Evolutionary conservation across 2,888 invertebrate genomes (phyloP).

Genomic region (Eristalis intricaria): DNA sequence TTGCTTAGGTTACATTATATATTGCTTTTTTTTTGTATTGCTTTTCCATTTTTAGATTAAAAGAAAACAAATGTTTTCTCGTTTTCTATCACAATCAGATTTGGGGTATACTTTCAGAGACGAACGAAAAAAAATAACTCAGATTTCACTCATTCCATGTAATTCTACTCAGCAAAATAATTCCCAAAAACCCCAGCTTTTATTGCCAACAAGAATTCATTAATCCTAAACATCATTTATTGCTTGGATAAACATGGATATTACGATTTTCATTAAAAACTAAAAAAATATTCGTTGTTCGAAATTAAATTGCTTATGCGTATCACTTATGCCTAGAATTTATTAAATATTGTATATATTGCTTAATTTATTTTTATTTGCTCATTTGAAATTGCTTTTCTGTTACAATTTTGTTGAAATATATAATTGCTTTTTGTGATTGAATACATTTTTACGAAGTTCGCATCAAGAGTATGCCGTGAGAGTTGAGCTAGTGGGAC

Average conservation of each 20-base stretch:
- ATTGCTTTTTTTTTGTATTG: constrained; percentile 34
- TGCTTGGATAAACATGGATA: constrained; percentile 32
- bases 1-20: constrained; percentile 35
- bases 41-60: not conserved
- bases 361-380: not conserved
- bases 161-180: constrained; percentile 76
- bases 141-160: constrained; percentile 67
- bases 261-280: constrained; percentile 19
- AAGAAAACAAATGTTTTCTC: not conserved
- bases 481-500: too few species aligned
- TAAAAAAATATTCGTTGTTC: constrained; percentile 65
- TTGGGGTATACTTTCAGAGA: constrained; percentile 19
- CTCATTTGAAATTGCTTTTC: not conserved
- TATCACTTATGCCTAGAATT: constrained; percentile 25
- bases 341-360: constrained; percentile 5
- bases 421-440: not conserved
- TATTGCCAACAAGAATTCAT: constrained; percentile 69
- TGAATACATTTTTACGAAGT: too few species aligned
- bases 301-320: constrained; percentile 58
- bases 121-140: not conserved
- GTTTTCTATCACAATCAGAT: constrained; percentile 44
- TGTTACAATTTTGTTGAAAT: not conserved
- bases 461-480: too few species aligned
- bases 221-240: constrained; percentile 49
- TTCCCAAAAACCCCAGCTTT: constrained; percentile 71